phyloP scores from a whole-genome alignment of 2,113 vertebrate genomes.

The Laticauda laticaudata region DNA sequence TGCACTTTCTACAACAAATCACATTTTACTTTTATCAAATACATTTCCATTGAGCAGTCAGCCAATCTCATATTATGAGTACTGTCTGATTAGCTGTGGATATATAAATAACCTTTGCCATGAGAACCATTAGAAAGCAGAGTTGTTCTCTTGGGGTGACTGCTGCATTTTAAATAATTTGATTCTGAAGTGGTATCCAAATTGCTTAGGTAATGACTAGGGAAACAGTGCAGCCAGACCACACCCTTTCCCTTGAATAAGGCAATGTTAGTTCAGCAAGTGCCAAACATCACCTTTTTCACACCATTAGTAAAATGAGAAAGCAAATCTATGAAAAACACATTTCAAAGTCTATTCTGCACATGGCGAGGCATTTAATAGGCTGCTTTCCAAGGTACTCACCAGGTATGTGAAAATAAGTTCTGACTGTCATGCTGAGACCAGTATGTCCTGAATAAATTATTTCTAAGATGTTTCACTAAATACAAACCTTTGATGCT shows the following conservation, averaged over 20 bases:
- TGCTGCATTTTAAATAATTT: conserved; percentile 9
- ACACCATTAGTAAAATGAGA: neutral
- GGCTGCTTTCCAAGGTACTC: neutral
- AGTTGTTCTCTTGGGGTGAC: neutral
- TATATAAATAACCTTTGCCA: neutral
- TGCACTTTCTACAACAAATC: conserved; percentile 15
- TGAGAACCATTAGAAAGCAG: neutral
- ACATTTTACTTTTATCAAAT: neutral
- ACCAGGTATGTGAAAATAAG: neutral
- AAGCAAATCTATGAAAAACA: neutral
- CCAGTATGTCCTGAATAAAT: conserved; percentile 13
- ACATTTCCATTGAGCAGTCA: neutral
- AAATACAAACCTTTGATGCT: neutral
- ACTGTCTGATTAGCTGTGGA: neutral
- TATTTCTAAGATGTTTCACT: neutral
- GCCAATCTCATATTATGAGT: neutral
- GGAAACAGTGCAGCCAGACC: neutral
- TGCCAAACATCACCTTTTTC: neutral
- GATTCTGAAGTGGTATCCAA: conserved; percentile 19
- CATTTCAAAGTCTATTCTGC: conserved; percentile 20
- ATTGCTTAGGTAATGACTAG: conserved; percentile 6
- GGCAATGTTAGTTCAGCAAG: neutral
- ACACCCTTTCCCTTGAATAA: neutral
- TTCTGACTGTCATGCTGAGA: neutral
- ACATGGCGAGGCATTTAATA: conserved; percentile 18